Evolutionary conservation across 2,888 invertebrate species (phyloP).

Genomic region (Philaethria dido): DNA sequence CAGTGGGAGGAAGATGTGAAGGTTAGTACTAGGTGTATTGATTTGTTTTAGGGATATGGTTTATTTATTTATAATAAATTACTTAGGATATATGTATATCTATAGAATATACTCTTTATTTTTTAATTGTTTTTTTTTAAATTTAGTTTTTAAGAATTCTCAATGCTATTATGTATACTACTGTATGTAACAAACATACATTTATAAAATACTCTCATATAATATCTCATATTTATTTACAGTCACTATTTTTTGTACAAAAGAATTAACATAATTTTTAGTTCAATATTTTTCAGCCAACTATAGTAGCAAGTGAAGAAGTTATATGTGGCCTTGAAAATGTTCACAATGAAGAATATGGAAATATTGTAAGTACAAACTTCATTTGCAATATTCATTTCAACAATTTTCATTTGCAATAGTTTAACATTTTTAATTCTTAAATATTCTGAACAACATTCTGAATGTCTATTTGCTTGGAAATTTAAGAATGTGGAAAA

Average conservation of each 20-base stretch:
- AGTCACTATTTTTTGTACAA: background rate
- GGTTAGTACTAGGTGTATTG: conserved; percentile 48
- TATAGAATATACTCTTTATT: background rate
- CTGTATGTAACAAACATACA: too few species aligned
- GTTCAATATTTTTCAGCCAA: conserved; percentile 56
- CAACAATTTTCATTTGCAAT: too few species aligned
- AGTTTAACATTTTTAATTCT: too few species aligned
- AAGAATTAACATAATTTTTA: conserved; percentile 38
- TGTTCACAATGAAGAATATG: conserved; percentile 60
- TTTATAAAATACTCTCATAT: background rate
- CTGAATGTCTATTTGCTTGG: too few species aligned
- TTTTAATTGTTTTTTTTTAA: background rate
- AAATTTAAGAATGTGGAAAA: too few species aligned
- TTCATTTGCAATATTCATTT: too few species aligned
- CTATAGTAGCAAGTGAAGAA: conserved; percentile 59
- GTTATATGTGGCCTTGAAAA: conserved; percentile 65
- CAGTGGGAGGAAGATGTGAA: conserved; percentile 77
- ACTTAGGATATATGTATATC: too few species aligned
- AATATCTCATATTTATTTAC: background rate
- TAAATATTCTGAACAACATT: too few species aligned
- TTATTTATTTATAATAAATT: too few species aligned
- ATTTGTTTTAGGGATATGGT: background rate
- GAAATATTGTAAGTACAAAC: conserved; percentile 59
- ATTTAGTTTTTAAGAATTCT: background rate
- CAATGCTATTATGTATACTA: background rate